phyloP scores from a whole-genome alignment of 1,140 invertebrate genomes.

The Diabrotica undecimpunctata region DNA sequence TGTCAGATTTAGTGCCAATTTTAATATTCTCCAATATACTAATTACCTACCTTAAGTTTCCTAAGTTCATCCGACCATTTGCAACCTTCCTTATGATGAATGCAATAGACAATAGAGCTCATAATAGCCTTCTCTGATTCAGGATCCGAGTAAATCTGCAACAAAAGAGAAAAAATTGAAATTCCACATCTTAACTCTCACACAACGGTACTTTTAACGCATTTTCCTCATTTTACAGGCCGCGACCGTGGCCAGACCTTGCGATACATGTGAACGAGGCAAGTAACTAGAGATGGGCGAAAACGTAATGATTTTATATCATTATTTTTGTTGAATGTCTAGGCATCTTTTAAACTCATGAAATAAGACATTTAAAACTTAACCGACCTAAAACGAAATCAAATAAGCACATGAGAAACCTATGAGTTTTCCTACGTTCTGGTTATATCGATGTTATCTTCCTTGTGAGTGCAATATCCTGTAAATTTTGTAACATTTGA shows the following conservation, averaged over 20 bases:
- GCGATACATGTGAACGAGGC: neutral
- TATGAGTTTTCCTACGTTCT: no score
- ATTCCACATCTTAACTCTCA: constrained; percentile 3
- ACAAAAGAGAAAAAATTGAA: constrained; percentile 31
- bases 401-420: no score
- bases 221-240: neutral
- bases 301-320: no score
- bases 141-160: constrained; percentile 76
- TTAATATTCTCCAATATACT: neutral
- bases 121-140: constrained; percentile 87
- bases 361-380: no score
- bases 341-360: no score
- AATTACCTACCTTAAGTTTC: constrained; percentile 74
- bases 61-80: constrained; percentile 90
- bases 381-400: no score
- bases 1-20: no score
- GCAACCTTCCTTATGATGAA: constrained; percentile 91
- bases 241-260: neutral
- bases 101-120: constrained; percentile 88
- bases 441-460: no score
- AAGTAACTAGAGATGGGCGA: neutral
- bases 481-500: no score
- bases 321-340: no score
- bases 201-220: constrained; percentile 4
- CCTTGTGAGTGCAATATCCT: no score